A percentile compares a stretch with the other conserved stretches of the same genome.
Evolutionary conservation across 2,888 invertebrate species (phyloP).

Genomic region (Aphidius colemani): DNA sequence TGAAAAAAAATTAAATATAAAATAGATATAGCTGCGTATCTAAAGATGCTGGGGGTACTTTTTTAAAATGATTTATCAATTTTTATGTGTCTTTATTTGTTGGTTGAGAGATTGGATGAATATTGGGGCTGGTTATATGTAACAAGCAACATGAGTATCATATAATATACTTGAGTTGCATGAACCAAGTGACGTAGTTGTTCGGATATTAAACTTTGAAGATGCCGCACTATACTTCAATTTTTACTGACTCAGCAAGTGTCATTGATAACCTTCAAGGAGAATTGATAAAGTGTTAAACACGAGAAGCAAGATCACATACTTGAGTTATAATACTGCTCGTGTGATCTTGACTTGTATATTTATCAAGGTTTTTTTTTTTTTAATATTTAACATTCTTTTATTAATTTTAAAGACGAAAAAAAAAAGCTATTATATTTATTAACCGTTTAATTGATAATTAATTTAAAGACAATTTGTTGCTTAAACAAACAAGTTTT

Average conservation of each 20-base stretch:
- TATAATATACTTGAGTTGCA: slow-evolving; percentile 36
- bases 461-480: too few species aligned
- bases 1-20: too few species aligned
- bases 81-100: slow-evolving; percentile 26
- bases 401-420: too few species aligned
- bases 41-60: background rate
- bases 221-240: slow-evolving; percentile 39
- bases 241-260: slow-evolving; percentile 51
- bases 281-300: slow-evolving; percentile 53
- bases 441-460: too few species aligned
- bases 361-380: too few species aligned
- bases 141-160: slow-evolving; percentile 25
- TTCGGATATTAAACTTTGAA: slow-evolving; percentile 56
- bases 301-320: slow-evolving; percentile 26
- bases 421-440: too few species aligned
- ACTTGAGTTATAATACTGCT: too few species aligned
- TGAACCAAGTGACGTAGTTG: slow-evolving; percentile 47
- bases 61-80: slow-evolving; percentile 18
- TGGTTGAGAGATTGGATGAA: slow-evolving; percentile 26
- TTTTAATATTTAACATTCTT: too few species aligned
- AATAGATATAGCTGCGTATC: too few species aligned
- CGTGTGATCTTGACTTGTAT: background rate
- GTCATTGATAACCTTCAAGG: slow-evolving; percentile 53
- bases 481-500: too few species aligned
- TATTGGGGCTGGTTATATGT: slow-evolving; percentile 32